These are phyloP conservation scores for Aporrectodea caliginosa DNA, from an alignment of 1,140 invertebrate genomes.

Conservation along the genomic window DNA sequence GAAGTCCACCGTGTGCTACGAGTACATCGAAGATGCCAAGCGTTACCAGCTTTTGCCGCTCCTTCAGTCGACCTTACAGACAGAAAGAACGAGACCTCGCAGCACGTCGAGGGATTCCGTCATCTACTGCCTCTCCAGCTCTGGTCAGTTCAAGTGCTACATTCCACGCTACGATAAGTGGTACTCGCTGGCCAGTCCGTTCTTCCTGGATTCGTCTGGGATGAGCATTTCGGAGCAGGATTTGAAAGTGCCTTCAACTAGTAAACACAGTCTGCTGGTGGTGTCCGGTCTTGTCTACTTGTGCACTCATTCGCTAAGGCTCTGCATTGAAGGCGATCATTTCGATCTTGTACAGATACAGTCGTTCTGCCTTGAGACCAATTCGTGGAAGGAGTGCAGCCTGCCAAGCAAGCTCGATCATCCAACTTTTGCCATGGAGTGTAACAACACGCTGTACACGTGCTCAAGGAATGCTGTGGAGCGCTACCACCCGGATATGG, in stretches of 20 bases:
- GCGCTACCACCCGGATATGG: conserved; percentile 6
- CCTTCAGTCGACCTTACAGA: conserved; percentile 16
- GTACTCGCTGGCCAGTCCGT: conserved; percentile 19
- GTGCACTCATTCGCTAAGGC: not conserved
- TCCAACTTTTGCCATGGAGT: conserved; percentile 14
- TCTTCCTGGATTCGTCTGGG: not conserved
- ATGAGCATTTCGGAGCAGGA: not conserved
- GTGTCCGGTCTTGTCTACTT: conserved; percentile 10
- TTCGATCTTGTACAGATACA: conserved; percentile 6
- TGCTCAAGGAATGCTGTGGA: conserved; percentile 23
- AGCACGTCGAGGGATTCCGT: conserved; percentile 3
- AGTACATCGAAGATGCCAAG: conserved; percentile 18
- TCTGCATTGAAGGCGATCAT: conserved; percentile 9
- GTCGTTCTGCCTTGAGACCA: conserved; percentile 3
- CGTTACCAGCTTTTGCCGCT: conserved; percentile 19
- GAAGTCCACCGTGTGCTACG: not conserved
- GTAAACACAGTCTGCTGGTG: not conserved
- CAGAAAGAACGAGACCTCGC: conserved; percentile 13
- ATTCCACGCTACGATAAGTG: conserved; percentile 21
- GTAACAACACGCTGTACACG: conserved; percentile 9
- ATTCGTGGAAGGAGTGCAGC: conserved; percentile 15
- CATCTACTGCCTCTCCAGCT: conserved; percentile 16
- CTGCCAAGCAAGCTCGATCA: conserved; percentile 14
- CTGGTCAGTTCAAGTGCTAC: conserved; percentile 26
- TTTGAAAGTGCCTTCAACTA: not conserved